Evolutionary conservation across 2,797 vertebrate species (phyloP), one percentile per base, ranked within the genome.

Genomic region (Pampus argenteus): DNA sequence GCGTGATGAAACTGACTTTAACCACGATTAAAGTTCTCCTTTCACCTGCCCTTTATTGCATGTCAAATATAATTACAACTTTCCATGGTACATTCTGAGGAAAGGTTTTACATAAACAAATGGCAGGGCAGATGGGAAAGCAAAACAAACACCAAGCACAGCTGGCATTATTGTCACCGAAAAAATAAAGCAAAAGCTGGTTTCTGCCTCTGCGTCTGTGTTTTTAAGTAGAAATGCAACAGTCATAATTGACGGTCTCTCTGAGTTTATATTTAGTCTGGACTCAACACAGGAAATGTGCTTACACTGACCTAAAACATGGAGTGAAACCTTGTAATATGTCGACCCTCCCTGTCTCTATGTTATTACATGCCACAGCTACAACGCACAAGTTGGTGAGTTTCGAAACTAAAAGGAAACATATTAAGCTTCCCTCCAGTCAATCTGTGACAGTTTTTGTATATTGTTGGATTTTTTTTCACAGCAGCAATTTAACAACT

Each of bases 201-300:
- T 69, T 81, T 61, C 31, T 47, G 70, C 29, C 57, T 65, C 61
- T 10, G 22, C 55, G 71, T 71, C 68, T 26, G 44, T 31, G 68
- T 58, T 81, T 81, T 62, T 67, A 89, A 86, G 89, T 78, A 78
- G 84, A 89, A 72, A 65, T 38, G 26, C 34, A 51, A 34, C 56
- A 6, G 6, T 44, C 36, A 38, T 87, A 88, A 93, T 87, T 92
- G 82, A 74, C 67, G 73, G 83, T 81, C 66, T 86, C 38, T 66
- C 70, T 22, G 23, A 59, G 45, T 67, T 84, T 92, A 87, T 88
- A 90, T 90, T 92, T 89, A 92, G 88, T 68, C 67, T 85, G 66
- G 68, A 75, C 64, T 38, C 60, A 47, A 75, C 66, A 74, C 45
- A 82, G 54, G 76, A 81, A 84, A 77, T 66, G 78, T 75, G 45